These are phyloP conservation scores for Megamerina dolium DNA, from an alignment of 2,888 invertebrate genomes.

Conservation along the genomic window DNA sequence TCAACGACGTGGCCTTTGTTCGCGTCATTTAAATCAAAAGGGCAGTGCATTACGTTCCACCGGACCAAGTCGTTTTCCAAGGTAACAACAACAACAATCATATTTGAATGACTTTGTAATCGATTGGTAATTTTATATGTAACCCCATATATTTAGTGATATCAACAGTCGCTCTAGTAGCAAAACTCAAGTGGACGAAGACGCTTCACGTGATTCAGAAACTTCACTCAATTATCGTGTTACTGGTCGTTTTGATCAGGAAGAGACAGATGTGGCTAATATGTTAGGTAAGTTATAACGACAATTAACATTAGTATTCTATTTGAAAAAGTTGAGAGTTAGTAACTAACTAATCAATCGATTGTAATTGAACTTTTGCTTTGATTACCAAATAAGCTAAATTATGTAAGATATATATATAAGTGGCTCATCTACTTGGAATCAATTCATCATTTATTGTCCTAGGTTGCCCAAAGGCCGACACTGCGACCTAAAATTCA, in stretches of 20 bases:
- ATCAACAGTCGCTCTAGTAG: constrained; percentile 49
- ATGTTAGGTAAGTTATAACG: constrained; percentile 69
- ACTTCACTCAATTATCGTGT: constrained; percentile 80
- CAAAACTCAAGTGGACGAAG: constrained; percentile 64
- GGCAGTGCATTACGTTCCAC: constrained; percentile 53
- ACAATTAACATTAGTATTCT: not conserved
- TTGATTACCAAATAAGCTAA: not conserved
- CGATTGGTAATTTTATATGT: too few species aligned
- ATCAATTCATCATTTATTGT: too few species aligned
- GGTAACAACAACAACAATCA: constrained; percentile 26
- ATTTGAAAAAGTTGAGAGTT: not conserved
- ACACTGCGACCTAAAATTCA: too few species aligned
- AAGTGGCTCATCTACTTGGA: too few species aligned
- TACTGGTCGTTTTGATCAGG: constrained; percentile 80
- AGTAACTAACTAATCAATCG: too few species aligned
- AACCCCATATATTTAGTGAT: constrained; percentile 35
- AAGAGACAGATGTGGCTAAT: constrained; percentile 94
- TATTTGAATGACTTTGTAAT: too few species aligned
- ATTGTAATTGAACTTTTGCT: too few species aligned
- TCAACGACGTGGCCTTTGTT: constrained; percentile 94
- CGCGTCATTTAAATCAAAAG: constrained; percentile 88
- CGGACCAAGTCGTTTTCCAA: constrained; percentile 46
- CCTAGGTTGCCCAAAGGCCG: too few species aligned
- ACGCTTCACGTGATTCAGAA: constrained; percentile 84
- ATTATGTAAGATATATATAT: constrained; percentile 8